Evolutionary conservation across 2,888 invertebrate genomes (phyloP).

Genomic region (Meiosimyza decipiens): DNA sequence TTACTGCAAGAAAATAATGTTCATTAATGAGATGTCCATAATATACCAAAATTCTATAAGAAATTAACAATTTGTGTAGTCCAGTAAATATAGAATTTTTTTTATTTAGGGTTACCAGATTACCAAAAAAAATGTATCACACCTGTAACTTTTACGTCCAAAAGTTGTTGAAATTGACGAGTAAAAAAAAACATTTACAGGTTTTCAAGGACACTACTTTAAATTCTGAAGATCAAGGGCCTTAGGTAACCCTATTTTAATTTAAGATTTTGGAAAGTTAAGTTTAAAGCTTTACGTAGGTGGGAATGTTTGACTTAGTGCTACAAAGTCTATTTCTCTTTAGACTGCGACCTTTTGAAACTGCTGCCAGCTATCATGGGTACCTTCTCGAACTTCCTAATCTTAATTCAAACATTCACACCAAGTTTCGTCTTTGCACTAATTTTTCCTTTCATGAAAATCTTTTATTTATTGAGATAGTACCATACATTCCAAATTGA

Average conservation of each 20-base stretch:
- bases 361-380: too few species aligned
- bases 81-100: not conserved
- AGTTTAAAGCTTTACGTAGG: not conserved
- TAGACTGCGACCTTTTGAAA: too few species aligned
- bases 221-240: too few species aligned
- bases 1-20: conserved; percentile 70
- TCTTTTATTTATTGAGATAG: not conserved
- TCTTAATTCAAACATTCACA: not conserved
- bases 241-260: too few species aligned
- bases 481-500: conserved; percentile 81
- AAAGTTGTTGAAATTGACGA: too few species aligned
- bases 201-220: too few species aligned
- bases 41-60: too few species aligned
- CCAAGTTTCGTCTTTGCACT: not conserved
- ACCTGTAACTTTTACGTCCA: too few species aligned
- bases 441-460: too few species aligned
- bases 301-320: not conserved
- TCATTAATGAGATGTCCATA: not conserved
- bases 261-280: not conserved
- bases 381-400: too few species aligned
- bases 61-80: not conserved
- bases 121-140: not conserved
- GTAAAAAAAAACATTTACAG: too few species aligned
- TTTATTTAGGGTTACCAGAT: not conserved
- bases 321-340: too few species aligned